Base-by-base conservation (phyloP, 2,888 invertebrate genomes). In the Cheilosia grossa region DNA sequence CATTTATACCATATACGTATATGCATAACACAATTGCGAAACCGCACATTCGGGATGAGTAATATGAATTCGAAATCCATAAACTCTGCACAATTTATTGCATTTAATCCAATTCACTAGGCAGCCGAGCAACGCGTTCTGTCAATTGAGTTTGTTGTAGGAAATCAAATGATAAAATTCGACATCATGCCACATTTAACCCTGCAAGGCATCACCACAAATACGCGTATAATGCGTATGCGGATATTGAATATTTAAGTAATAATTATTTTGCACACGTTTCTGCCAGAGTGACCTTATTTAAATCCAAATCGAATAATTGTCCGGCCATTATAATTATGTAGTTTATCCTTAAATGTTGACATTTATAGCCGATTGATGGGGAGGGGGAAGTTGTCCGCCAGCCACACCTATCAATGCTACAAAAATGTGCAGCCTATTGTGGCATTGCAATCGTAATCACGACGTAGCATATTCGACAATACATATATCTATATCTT, bases 381-480 rank as follows among this genome's bases (percentile, higher is more conserved):
- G 5, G 13, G 27, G 1, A 2, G 13, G n/a, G 33, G 10, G 33
- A 0, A 0, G 15, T 13, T 13, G 17, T 17, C 56, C 27, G 17
- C 9, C 51, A 44, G 73, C 82, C 82, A 82, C 82, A 67, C 82
- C 78, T 82, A 67, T 44, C 21, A 64, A 30, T 13, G n/a, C 10
- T 24, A 27, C 3, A 59, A 44, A 69, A n/a, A 33, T 13, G 3
- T 53, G 21, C 37, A 33, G 58, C 17, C 33, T 19, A 33, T 4
- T 30, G 10, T 37, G 24, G 24, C 40, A 53, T 66, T 33, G 17
- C 30, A 30, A 24, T 13, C 51, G 64, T 63, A 27, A 51, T 64
- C 47, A 69, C 27, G 27, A 27, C 27, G 17, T 37, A 53, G 10
- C 61, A 1, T 79, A 9, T 3, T 19, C 19, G 30, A 66, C 58